These are phyloP conservation scores for Zeugodacus cucurbitae DNA, from an alignment of 1,140 invertebrate species.

Conservation along the genomic window DNA sequence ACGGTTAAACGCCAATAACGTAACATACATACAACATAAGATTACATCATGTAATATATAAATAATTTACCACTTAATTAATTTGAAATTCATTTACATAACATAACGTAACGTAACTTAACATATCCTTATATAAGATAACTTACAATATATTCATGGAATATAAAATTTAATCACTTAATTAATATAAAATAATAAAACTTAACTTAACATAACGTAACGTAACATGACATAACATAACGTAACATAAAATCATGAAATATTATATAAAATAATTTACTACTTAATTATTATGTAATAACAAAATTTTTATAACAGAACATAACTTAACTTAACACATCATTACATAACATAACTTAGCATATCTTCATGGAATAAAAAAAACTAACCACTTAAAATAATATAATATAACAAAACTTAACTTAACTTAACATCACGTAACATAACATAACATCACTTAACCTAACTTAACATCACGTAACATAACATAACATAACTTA, in stretches of 20 bases:
- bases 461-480: too few relatives aligned
- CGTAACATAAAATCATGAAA: background rate
- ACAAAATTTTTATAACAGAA: background rate
- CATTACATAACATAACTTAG: background rate
- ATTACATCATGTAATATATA: too few relatives aligned
- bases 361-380: background rate
- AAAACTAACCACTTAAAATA: background rate
- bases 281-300: too few relatives aligned
- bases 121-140: background rate
- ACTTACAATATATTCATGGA: background rate
- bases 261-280: too few relatives aligned
- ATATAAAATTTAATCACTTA: background rate
- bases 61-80: background rate
- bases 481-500: too few relatives aligned
- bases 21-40: too few relatives aligned
- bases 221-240: background rate
- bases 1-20: too few relatives aligned
- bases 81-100: background rate
- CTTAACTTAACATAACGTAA: background rate
- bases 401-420: background rate
- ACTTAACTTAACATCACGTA: background rate
- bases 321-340: background rate
- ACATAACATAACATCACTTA: too few relatives aligned
- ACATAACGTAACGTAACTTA: background rate
- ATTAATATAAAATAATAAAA: background rate